phyloP scores from a whole-genome alignment of 2,797 vertebrate genomes.

The Eospalax fontanierii region DNA sequence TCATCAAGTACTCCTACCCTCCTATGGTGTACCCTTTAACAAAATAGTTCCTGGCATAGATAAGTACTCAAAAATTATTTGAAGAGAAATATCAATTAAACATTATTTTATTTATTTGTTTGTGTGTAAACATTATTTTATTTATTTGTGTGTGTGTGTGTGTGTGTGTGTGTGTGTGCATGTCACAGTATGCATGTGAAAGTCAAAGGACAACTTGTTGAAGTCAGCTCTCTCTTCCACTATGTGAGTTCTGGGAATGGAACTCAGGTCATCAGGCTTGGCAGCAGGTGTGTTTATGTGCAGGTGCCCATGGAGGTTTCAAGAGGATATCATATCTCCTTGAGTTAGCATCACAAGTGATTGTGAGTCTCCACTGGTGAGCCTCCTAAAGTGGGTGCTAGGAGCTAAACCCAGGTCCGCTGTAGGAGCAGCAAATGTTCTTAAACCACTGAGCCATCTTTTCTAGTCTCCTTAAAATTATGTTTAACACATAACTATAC shows the following conservation, averaged over 20 bases:
- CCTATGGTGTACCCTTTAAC: neutral
- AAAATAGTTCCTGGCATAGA: slow-evolving; percentile 36
- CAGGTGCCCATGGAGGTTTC: neutral
- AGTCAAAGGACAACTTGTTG: no score
- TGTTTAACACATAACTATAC: slow-evolving; percentile 5
- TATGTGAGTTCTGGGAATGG: no score
- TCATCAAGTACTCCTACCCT: no score
- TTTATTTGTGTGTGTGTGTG: no score
- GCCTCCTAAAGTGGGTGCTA: neutral
- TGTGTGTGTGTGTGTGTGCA: no score
- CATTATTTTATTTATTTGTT: neutral
- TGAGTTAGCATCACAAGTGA: neutral
- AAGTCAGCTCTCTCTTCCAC: no score
- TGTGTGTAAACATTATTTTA: neutral
- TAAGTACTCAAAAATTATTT: slow-evolving; percentile 61
- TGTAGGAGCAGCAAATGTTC: neutral
- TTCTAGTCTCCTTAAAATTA: neutral
- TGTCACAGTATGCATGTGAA: no score
- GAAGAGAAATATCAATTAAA: slow-evolving; percentile 4
- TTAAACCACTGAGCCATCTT: neutral
- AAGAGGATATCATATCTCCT: neutral
- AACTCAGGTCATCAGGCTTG: no score
- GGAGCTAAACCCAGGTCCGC: neutral
- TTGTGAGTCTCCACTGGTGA: neutral
- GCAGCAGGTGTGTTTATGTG: neutral